Percentiles rank a stretch among this genome's conserved stretches.
Conservation (phyloP, 2,797 vertebrate species). For the Tarsius wallacei region DNA sequence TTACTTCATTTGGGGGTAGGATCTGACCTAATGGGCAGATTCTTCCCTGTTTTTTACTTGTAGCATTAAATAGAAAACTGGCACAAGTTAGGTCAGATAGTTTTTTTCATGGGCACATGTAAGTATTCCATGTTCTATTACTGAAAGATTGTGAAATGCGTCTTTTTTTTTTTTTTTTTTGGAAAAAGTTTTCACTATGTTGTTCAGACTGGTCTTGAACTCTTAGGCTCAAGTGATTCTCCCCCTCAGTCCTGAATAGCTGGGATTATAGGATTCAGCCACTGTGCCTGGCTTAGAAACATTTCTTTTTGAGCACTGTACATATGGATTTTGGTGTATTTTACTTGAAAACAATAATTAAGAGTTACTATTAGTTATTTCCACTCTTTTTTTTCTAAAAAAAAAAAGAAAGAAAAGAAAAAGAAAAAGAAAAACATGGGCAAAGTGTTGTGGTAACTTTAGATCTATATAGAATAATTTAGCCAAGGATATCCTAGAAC, state of each 20-base stretch:
- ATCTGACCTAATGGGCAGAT: not conserved
- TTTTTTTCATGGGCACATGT: not conserved
- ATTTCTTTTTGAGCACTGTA: not conserved
- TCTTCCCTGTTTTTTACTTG: not conserved
- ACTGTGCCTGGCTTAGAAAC: too few relatives aligned
- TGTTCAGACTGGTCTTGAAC: too few relatives aligned
- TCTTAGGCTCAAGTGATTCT: too few relatives aligned
- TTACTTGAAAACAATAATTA: constrained; percentile 29
- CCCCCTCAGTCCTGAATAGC: too few relatives aligned
- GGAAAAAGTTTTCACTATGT: too few relatives aligned
- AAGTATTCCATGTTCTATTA: not conserved
- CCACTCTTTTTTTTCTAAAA: not conserved
- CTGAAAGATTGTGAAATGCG: not conserved
- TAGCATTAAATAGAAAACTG: not conserved
- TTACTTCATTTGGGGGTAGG: not conserved
- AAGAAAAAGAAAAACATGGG: not conserved
- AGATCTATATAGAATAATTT: constrained; percentile 4
- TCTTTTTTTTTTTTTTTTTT: not conserved
- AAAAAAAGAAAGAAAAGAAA: not conserved
- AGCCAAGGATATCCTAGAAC: not conserved
- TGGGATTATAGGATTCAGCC: too few relatives aligned
- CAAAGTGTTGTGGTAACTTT: not conserved
- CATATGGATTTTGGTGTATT: not conserved
- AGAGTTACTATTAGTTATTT: constrained; percentile 34
- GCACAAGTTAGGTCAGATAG: not conserved